Base-by-base conservation (phyloP, 2,888 invertebrate genomes). In the Leptopterna dolabrata region DNA sequence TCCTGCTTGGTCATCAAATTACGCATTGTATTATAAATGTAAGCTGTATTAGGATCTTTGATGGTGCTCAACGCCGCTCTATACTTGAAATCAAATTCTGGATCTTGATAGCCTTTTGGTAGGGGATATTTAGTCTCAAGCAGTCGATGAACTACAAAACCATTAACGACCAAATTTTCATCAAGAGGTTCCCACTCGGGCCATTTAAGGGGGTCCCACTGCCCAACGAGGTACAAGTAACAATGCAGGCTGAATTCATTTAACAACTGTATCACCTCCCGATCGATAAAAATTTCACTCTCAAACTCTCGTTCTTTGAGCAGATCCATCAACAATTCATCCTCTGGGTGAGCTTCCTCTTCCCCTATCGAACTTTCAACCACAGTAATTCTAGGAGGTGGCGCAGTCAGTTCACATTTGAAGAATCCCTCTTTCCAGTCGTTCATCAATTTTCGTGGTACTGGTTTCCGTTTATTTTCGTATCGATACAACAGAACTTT, bases 221-320 rank as follows among this genome's bases (percentile, higher is more conserved):
- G 82, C 24, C 82, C 87, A 43, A 87, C 87, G 16, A 82, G 14
- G 45, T 87, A 87, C 13, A 87, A n/a, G 36, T 87, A 87, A 63
- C 87, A 70, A 51, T 87, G 87, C 73, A 82, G n/a, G 47, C 82
- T 47, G 47, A 82, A 83, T 51, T 87, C 82, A 24, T 87, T 55
- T 14, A 87, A 36, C 7, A 73, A 24, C 36, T 82, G n/a, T 11
- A 36, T 51, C 51, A 82, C 45, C 13, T 70, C 73, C 0, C 70
- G 43, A 41, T 87, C 86, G 16, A 70, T 55, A 27, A 87, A 63
- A 36, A 70, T 43, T 70, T 87, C 80, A 78, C 29, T 80, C 24
- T 87, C 86, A n/a, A 41, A 71, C 3, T 63, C 71, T 24, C 27
- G 13, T 1, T 55, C 27, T 14, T 71, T 47, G 11, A 30, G 11